Base-by-base conservation (phyloP, 2,113 vertebrate species). In the Polypterus bichir region DNA sequence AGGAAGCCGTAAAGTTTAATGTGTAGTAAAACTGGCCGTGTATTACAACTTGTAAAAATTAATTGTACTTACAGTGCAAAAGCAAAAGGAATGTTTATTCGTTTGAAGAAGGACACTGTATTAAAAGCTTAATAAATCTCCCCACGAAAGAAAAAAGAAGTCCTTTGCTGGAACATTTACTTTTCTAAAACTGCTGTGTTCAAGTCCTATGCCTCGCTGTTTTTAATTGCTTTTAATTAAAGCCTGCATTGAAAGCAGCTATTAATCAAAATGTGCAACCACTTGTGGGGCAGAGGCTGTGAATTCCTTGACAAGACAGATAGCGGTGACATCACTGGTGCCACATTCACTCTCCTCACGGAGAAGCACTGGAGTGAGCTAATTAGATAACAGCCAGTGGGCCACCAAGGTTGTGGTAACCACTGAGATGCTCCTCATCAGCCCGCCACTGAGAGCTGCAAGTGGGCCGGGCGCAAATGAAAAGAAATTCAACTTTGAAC, bases 201-300 rank as follows among this genome's bases (percentile, higher is more conserved):
- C 74, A 75, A 69, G 74, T 71, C 69, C 76, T 78, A 77, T 78
- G 84, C 74, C 73, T 84, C 79, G 79, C 73, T 84, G 76, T 70
- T 80, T 84, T 82, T 83, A 64, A 86, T 81, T 77, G 74, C 71
- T 78, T 83, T 86, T 81, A 83, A 87, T 87, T 88, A 83, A 87
- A 82, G 78, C 77, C 69, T 77, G 73, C 76, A 84, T 74, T 70
- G 74, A 79, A 82, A 70, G 69, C 73, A 70, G 71, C 78, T 78
- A 76, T 83, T 83, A 83, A 81, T 76, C 73, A 48, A 69, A 69
- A 59, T 71, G 72, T 70, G 74, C 82, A 82, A 55, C 67, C 64
- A 73, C 61, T 83, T 70, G 60, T 64, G 63, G 63, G 63, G 63
- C 57, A 64, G 57, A 59, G 57, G 46, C 55, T 79, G 63, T 72